Conservation (phyloP, 2,888 invertebrate genomes). For the Platypus cylindrus region DNA sequence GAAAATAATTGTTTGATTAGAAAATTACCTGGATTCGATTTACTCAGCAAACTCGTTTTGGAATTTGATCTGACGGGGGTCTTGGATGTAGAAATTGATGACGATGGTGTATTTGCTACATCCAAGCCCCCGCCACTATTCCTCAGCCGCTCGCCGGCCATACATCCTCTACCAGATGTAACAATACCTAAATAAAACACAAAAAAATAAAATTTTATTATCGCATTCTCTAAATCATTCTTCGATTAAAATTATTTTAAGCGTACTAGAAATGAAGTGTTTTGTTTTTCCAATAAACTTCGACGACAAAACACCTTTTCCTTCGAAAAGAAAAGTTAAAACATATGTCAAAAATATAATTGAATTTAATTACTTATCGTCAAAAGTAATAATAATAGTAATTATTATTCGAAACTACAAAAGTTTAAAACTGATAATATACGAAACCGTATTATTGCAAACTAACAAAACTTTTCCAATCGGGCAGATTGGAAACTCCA, state of each 20-base stretch:
- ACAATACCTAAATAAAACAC: conserved; percentile 32
- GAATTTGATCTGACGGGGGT: conserved; percentile 38
- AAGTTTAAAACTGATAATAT: too few species aligned
- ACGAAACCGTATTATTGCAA: too few species aligned
- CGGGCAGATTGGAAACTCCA: too few species aligned
- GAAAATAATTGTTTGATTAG: background rate
- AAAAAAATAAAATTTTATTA: background rate
- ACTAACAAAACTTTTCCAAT: too few species aligned
- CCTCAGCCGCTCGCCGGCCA: conserved; percentile 42
- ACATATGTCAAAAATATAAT: too few species aligned
- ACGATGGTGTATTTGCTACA: conserved; percentile 34
- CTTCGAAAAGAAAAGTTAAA: too few species aligned
- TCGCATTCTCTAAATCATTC: background rate
- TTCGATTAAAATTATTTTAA: background rate
- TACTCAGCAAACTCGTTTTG: conserved; percentile 49
- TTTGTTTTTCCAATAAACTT: too few species aligned
- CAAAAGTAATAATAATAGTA: too few species aligned
- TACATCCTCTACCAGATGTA: conserved; percentile 33
- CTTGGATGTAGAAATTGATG: conserved; percentile 35
- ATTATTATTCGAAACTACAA: too few species aligned
- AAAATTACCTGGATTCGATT: conserved; percentile 9
- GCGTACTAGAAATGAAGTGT: background rate
- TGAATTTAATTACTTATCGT: too few species aligned
- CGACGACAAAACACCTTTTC: too few species aligned
- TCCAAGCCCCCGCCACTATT: conserved; percentile 41